These are phyloP conservation scores for Hippoglossus hippoglossus DNA, from an alignment of 2,797 vertebrate genomes.

Conservation along the genomic window DNA sequence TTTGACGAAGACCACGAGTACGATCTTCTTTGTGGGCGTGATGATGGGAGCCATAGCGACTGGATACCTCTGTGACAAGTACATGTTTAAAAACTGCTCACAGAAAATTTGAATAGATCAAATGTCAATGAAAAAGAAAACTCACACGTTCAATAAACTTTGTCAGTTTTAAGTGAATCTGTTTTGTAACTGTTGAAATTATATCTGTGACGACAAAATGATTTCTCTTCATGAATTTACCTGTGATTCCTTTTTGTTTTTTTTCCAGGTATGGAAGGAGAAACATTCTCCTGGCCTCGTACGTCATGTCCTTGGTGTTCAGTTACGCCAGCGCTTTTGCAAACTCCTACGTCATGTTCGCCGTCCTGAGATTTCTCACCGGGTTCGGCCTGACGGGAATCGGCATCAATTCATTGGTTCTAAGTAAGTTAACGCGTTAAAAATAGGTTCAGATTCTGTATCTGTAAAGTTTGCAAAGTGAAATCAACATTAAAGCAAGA, in stretches of 20 bases:
- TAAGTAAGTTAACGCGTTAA: slow-evolving; percentile 62
- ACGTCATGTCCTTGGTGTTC: slow-evolving; percentile 60
- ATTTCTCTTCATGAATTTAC: too few species aligned
- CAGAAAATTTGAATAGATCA: too few species aligned
- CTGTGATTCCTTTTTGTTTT: not conserved
- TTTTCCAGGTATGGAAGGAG: slow-evolving; percentile 78
- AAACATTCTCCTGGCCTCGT: slow-evolving; percentile 73
- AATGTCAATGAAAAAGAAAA: too few species aligned
- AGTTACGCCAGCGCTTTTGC: slow-evolving; percentile 72
- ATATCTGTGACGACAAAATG: too few species aligned
- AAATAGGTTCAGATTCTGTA: not conserved
- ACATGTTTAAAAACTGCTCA: not conserved
- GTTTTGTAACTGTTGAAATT: too few species aligned
- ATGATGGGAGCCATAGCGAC: slow-evolving; percentile 74
- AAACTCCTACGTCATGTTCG: slow-evolving; percentile 73
- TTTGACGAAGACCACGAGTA: slow-evolving; percentile 64
- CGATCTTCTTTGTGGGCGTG: slow-evolving; percentile 80
- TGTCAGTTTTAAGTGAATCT: too few species aligned
- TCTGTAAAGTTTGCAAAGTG: too few species aligned
- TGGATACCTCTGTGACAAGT: slow-evolving; percentile 79
- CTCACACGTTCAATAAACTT: not conserved
- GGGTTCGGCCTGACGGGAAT: slow-evolving; percentile 79
- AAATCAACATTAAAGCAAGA: too few species aligned
- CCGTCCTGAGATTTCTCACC: slow-evolving; percentile 75
- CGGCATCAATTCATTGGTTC: slow-evolving; percentile 63